phyloP scores from a whole-genome alignment of 2,113 vertebrate genomes.

The Astatotilapia flaviijosephi region DNA sequence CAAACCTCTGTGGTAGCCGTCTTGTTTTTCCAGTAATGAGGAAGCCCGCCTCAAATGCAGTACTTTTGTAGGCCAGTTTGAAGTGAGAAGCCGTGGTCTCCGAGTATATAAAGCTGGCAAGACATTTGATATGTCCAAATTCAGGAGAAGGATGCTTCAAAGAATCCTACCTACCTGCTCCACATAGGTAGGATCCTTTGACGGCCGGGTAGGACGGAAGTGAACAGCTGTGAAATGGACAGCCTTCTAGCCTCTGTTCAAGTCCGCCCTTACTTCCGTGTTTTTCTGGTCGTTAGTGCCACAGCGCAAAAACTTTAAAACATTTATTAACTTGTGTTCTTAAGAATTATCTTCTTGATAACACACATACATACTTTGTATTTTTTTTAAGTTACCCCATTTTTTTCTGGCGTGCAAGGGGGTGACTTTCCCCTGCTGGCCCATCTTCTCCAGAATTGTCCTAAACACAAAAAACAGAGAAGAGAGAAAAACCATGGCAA shows the following conservation, averaged over 20 bases:
- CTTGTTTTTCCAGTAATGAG: not conserved
- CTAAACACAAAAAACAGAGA: not conserved
- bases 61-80: not conserved
- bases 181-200: not conserved
- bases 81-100: not conserved
- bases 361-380: not conserved
- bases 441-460: not conserved
- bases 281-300: not conserved
- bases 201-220: not conserved
- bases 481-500: not conserved
- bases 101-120: not conserved
- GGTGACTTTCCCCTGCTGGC: not conserved
- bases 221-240: not conserved
- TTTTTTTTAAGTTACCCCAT: not conserved
- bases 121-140: not conserved
- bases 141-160: not conserved
- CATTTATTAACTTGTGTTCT: not conserved
- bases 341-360: not conserved
- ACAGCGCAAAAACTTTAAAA: not conserved
- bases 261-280: accelerated
- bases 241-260: not conserved
- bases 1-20: not conserved
- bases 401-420: not conserved
- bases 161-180: not conserved
- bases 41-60: not conserved